Percentiles rank a stretch among this genome's conserved stretches.
Conservation (phyloP, 2,888 invertebrate species). For the Charanyca ferruginea region DNA sequence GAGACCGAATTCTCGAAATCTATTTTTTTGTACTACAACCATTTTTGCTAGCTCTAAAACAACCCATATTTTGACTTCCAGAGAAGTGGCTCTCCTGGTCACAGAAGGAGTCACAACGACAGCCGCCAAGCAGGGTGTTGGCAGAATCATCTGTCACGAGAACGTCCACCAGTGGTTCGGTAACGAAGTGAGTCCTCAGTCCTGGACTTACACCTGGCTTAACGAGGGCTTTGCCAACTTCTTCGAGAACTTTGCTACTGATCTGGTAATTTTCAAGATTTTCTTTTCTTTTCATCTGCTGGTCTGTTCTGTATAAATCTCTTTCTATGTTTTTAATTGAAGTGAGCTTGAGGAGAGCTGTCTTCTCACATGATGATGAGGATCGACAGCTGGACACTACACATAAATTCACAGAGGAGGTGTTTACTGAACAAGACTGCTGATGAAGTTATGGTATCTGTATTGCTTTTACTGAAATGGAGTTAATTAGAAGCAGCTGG, state of each 20-base stretch:
- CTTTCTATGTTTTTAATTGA: too few relatives aligned
- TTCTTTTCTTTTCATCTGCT: background rate
- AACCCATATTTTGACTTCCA: slow-evolving; percentile 55
- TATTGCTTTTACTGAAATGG: too few relatives aligned
- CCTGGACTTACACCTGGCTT: slow-evolving; percentile 94
- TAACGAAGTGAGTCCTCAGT: slow-evolving; percentile 93
- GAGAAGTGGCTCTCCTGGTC: slow-evolving; percentile 86
- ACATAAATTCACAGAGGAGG: too few relatives aligned
- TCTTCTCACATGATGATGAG: too few relatives aligned
- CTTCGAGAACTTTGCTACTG: slow-evolving; percentile 92
- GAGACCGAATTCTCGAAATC: too few relatives aligned
- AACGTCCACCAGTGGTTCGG: slow-evolving; percentile 96
- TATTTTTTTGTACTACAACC: too few relatives aligned
- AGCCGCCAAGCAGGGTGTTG: slow-evolving; percentile 83
- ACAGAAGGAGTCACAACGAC: slow-evolving; percentile 85
- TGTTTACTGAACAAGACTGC: too few relatives aligned
- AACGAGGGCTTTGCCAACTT: slow-evolving; percentile 94
- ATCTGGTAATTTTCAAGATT: slow-evolving; percentile 79
- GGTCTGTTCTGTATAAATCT: background rate
- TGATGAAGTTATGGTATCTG: too few relatives aligned
- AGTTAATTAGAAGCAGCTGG: too few relatives aligned
- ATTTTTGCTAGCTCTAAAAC: background rate
- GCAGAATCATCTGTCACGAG: slow-evolving; percentile 90
- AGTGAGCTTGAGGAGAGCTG: too few relatives aligned
- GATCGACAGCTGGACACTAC: too few relatives aligned